Base-by-base conservation (phyloP, 2,113 vertebrate species). In the Propithecus coquereli region DNA sequence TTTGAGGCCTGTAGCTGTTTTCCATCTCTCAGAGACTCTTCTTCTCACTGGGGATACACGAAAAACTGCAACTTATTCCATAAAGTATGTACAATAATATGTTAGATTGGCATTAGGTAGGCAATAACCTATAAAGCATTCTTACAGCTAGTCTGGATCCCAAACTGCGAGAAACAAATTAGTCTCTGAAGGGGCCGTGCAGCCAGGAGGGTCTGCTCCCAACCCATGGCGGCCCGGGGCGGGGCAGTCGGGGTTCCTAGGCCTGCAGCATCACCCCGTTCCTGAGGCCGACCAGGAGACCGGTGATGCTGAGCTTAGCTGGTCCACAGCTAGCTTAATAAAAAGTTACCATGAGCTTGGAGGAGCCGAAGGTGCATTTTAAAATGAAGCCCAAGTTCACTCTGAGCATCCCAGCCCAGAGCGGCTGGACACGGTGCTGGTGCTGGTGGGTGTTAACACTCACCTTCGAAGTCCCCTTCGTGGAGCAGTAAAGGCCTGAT, bases 381-480 rank as follows among this genome's bases (percentile, higher is more conserved):
- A 18, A 65, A 59, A 54, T 10, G 4, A 73, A 87, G 57, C 40
- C 18, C 20, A 23, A 4, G 13, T 27, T 40, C 40, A 37, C 70
- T 17, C 0, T 3, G 59, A 7, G 37, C 10, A 20, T 1, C 43
- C 7, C 12, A 2, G 32, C 45, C 54, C 73, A 20, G 37, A 18
- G 54, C 10, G 34, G 52, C 1, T 1, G 32, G 6, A 12, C 30
- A 1, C 40, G 25, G 18, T 17, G 16, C 65, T 76, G 66, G 59
- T 3, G 43, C 4, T 0, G 34, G 37, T 18, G 4, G 9, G 37
- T 50, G 74, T 54, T 30, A 37, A 74, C 63, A 96, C 97, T 97
- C 98, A 99, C 99, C 99, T 99, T 99, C 63, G 99, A 99, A 80
- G 98, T 99, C 97, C 99, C 99, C 99, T 99, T 99, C 50, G 99